Evolutionary conservation across 2,113 vertebrate genomes (phyloP).

Genomic region (Pomatorhinus ruficollis): DNA sequence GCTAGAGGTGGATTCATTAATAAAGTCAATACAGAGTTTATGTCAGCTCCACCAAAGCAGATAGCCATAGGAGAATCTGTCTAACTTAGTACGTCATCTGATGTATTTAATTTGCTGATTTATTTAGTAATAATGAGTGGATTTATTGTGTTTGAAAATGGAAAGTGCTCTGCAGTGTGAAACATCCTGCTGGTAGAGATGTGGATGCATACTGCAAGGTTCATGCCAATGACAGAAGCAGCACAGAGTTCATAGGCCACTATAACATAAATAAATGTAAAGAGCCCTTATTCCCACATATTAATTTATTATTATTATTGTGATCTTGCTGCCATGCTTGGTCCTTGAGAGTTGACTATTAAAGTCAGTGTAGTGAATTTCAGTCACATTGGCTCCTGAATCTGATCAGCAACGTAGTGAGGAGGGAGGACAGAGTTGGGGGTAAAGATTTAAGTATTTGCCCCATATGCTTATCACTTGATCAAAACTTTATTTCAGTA

Average conservation of each 20-base stretch:
- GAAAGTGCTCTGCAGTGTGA: not conserved
- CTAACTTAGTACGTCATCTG: not conserved
- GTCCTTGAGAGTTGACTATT: not conserved
- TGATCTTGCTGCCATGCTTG: not conserved
- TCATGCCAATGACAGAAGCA: not conserved
- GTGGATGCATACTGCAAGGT: not conserved
- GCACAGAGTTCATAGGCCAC: not conserved
- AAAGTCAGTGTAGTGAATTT: not conserved
- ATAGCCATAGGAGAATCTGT: constrained; percentile 51
- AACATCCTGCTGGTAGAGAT: not conserved
- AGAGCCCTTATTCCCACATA: not conserved
- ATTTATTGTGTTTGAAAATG: constrained; percentile 16
- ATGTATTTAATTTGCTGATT: constrained; percentile 36
- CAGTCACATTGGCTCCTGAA: not conserved
- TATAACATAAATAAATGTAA: not conserved
- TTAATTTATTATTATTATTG: not conserved
- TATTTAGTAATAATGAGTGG: constrained; percentile 18
- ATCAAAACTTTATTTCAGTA: not conserved
- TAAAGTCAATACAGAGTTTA: constrained; percentile 56
- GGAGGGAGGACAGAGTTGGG: not conserved
- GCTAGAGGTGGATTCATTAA: constrained; percentile 59
- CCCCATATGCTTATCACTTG: not conserved
- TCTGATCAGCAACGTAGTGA: not conserved
- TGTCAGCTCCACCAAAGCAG: not conserved
- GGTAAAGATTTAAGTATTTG: not conserved